Base-by-base conservation (phyloP, 53 echinoderm and acorn worm genomes). In the Zoroaster sp. region DNA sequence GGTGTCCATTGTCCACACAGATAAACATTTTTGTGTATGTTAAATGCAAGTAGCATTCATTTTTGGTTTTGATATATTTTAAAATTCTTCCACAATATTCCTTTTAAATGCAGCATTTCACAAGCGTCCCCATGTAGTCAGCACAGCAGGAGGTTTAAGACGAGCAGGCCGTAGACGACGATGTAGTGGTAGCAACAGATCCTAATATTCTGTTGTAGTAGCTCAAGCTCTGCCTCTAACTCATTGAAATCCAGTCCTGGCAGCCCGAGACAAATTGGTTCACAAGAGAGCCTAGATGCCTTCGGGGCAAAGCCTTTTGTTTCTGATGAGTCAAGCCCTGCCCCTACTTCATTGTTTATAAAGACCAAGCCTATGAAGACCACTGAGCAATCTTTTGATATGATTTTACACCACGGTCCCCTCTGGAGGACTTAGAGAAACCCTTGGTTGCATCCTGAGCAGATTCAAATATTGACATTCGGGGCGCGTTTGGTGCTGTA, bases 181-280 rank as follows among this genome's bases (percentile, higher is more conserved):
- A n/a, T n/a, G 99, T n/a, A 98, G 99, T 74, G 96, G 96, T 30
- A 99, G 99, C 72, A 99, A 99, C 93, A 99, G 96, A 66, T 99
- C 99, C 4, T 80, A 96, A 4, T 97, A 95, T 8, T 95, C 95
- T 11, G 96, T 3, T 86, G 89, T 14, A 96, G 96, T 45, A 94
- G 94, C 39, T 95, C 99, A 51, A 99, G 99, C 74, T 98, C 98
- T 5, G 92, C 92, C 55, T 94, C 94, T 69, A 96, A 95, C 90
- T 94, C 95, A 18, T 73, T 95, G 52, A 99, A 99, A 82, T 99
- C 99, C 13, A 99, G 99, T 71, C 99, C 99, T 0, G 93, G 95
- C 69, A 95, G 91, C 55, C 92, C 95, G 3, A 90, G 97, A 4
- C 75, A 91, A 18, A 90, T 91, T 17, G 94, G 95, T 35, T 97